A percentile compares a stretch with the other conserved stretches of the same genome.
Evolutionary conservation across 2,113 vertebrate genomes (phyloP).

Genomic region (Marcusenius ussheri): DNA sequence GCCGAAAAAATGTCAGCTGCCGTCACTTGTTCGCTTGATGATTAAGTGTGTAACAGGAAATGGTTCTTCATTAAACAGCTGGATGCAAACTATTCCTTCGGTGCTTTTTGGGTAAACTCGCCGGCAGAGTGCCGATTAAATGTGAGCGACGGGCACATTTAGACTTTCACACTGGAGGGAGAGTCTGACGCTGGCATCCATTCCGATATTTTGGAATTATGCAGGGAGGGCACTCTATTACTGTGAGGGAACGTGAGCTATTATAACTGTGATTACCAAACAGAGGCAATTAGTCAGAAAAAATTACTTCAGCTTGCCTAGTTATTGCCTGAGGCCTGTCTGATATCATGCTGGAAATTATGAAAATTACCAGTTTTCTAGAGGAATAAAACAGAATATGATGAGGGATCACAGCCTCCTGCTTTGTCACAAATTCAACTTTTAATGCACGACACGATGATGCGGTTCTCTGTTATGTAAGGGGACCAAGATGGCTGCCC

Average conservation of each 20-base stretch:
- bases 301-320: constrained; percentile 9
- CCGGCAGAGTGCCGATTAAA: not conserved
- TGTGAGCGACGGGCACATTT: not conserved
- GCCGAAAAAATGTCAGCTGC: not conserved
- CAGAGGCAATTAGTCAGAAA: constrained; percentile 23
- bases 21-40: not conserved
- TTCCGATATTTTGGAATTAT: constrained; percentile 6
- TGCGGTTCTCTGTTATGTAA: not conserved
- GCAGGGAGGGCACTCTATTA: constrained; percentile 16
- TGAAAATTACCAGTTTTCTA: constrained; percentile 12
- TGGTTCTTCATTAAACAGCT: not conserved
- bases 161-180: constrained; percentile 4
- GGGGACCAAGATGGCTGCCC: not conserved
- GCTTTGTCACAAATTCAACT: constrained; percentile 9
- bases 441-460: not conserved
- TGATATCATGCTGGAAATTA: constrained; percentile 14
- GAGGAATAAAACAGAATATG: not conserved
- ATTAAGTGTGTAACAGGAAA: constrained; percentile 6
- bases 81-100: not conserved
- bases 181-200: not conserved
- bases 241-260: constrained; percentile 4
- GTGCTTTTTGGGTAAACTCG: constrained; percentile 1
- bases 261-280: constrained; percentile 20
- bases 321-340: constrained; percentile 20
- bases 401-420: not conserved